phyloP scores from a whole-genome alignment of 1,140 invertebrate genomes.

The Macrosteles quadrilineatus region DNA sequence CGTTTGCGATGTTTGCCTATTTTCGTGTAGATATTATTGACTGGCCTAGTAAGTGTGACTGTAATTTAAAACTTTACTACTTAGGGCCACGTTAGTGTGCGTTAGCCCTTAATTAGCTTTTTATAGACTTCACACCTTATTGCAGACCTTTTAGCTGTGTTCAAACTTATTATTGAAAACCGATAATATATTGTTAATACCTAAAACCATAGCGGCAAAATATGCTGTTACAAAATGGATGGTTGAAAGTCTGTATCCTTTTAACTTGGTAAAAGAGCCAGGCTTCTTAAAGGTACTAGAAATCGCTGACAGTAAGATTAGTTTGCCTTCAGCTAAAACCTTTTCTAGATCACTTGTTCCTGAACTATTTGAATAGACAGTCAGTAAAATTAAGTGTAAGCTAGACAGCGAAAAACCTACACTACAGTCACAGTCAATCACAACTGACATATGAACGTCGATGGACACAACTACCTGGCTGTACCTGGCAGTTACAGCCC shows the following conservation, averaged over 20 bases:
- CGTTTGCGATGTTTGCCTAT: no score
- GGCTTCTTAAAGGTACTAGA: not conserved
- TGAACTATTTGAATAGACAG: not conserved
- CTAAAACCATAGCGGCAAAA: not conserved
- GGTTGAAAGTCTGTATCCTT: not conserved
- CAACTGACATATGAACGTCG: not conserved
- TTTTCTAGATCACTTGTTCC: not conserved
- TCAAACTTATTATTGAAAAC: no score
- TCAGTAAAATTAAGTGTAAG: not conserved
- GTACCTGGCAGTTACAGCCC: not conserved
- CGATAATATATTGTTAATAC: no score
- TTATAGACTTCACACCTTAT: no score
- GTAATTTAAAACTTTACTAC: no score
- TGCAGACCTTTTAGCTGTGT: no score
- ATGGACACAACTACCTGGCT: not conserved
- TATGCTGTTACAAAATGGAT: not conserved
- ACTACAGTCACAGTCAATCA: not conserved
- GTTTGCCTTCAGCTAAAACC: not conserved
- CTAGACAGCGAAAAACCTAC: not conserved
- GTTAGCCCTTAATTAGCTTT: no score
- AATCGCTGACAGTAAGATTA: not conserved
- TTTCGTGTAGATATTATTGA: no score
- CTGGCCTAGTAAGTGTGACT: no score
- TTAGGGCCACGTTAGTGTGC: no score
- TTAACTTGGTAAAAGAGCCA: not conserved